Evolutionary conservation across 2,113 vertebrate species (phyloP).

Genomic region (Gavia stellata): DNA sequence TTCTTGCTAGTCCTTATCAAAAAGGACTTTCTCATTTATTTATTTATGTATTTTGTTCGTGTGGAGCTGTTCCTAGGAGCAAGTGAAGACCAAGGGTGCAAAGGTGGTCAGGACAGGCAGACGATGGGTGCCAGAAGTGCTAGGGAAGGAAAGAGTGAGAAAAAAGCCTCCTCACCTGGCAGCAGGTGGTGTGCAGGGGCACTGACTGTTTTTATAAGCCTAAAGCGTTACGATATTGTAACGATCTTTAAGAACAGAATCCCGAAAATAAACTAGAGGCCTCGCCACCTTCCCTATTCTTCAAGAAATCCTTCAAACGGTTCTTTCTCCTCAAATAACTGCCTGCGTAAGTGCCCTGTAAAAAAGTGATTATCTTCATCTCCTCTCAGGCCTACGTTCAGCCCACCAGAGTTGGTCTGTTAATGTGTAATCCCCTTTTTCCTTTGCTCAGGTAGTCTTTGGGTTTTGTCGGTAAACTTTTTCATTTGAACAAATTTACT

Average conservation of each 20-base stretch:
- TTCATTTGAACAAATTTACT: background rate
- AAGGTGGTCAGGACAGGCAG: background rate
- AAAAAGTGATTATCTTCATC: background rate
- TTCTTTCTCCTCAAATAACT: background rate
- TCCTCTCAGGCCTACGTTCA: background rate
- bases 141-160: background rate
- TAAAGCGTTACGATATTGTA: accelerated
- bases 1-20: background rate
- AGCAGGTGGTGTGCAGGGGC: background rate
- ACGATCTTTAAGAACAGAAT: background rate
- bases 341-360: background rate
- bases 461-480: background rate
- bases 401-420: background rate
- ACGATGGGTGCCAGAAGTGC: background rate
- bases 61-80: background rate
- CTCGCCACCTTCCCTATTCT: background rate
- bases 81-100: background rate
- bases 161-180: background rate
- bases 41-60: background rate
- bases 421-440: background rate
- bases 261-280: background rate
- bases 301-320: background rate
- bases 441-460: background rate
- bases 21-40: background rate
- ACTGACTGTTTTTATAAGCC: background rate